Evolutionary conservation across 2,888 invertebrate genomes (phyloP), one percentile per base, ranked within the genome.

Genomic region (Troglohyphantes excavatus): DNA sequence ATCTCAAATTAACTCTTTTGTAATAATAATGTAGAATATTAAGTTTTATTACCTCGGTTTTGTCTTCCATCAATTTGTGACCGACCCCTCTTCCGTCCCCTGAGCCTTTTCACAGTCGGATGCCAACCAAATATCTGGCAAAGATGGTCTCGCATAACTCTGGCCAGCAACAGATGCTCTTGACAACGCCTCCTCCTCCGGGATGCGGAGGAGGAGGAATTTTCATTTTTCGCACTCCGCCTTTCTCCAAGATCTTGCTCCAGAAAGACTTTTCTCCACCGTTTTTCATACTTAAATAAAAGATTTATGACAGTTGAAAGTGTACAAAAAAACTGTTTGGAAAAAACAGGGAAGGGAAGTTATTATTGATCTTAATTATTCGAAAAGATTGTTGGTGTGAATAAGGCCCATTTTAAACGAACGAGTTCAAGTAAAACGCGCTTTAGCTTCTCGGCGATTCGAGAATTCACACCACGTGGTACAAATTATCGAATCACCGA

Each of bases 61-160:
- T 53, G 7, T 5, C 2, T 5, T 7, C 53, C 13, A 33, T 21
- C 26, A 88, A 26, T 89, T 59, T 82, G 81, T 43, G n/a, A 33
- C 9, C 9, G 75, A 26, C 11, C 82, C 88, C 76, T 63, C 11
- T 1, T 6, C 2, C 29, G 59, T 70, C 81, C 73, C 73, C 67
- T 85, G 29, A 53, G 81, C 63, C 81, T 82, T 88, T 89, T 89
- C 65, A 89, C 88, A 89, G 82, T 82, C 88, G 82, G 81, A 89
- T 89, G 88, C 88, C 88, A 89, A 82, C 88, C 88, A 89, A 89
- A 89, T 89, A 82, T 89, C 82, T 82, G 68, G 82, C 82, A 89
- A 89, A 89, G 88, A 89, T 89, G 88, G 88, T 82, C 88, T 89
- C 67, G 33, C 88, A 89, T 89, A 89, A 82, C 82, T 89, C 81